Conservation (phyloP, 2,888 invertebrate genomes). For the Callyntrura guangdongensis region DNA sequence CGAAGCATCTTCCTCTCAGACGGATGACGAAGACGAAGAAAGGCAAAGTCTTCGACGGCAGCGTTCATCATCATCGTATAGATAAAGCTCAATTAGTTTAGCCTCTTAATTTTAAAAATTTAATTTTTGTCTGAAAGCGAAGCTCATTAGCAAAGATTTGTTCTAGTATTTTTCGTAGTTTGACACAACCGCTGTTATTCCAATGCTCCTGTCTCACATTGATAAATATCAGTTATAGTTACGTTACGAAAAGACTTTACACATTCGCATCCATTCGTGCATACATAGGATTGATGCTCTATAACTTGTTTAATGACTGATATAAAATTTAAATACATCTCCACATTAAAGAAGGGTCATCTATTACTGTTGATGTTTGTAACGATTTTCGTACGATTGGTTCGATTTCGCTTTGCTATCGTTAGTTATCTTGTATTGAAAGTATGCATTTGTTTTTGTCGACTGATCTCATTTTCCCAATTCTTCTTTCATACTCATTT, state of each 20-base stretch:
- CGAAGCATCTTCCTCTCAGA: slow-evolving; percentile 80
- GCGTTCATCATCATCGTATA: slow-evolving; percentile 60
- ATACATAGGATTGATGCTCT: too few species aligned
- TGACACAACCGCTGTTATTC: neutral
- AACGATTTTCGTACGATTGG: neutral
- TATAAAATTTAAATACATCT: neutral
- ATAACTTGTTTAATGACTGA: slow-evolving; percentile 22
- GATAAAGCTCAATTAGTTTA: slow-evolving; percentile 72
- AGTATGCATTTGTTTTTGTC: neutral
- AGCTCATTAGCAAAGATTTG: neutral
- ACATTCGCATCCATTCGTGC: neutral
- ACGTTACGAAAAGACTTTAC: slow-evolving; percentile 18
- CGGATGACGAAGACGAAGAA: slow-evolving; percentile 81
- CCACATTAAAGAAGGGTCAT: neutral
- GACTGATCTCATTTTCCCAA: slow-evolving; percentile 52
- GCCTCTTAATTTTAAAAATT: neutral
- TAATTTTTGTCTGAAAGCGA: neutral
- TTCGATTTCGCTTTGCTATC: neutral
- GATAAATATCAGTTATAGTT: slow-evolving; percentile 25
- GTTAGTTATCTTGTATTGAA: neutral
- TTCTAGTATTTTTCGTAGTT: slow-evolving; percentile 5
- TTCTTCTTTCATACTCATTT: slow-evolving; percentile 26
- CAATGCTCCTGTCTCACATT: neutral
- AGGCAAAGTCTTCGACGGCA: slow-evolving; percentile 60
- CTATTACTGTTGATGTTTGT: neutral